Evolutionary conservation across 2,113 vertebrate species (phyloP), one percentile per base, ranked within the genome.

Genomic region (Cygnus atratus): DNA sequence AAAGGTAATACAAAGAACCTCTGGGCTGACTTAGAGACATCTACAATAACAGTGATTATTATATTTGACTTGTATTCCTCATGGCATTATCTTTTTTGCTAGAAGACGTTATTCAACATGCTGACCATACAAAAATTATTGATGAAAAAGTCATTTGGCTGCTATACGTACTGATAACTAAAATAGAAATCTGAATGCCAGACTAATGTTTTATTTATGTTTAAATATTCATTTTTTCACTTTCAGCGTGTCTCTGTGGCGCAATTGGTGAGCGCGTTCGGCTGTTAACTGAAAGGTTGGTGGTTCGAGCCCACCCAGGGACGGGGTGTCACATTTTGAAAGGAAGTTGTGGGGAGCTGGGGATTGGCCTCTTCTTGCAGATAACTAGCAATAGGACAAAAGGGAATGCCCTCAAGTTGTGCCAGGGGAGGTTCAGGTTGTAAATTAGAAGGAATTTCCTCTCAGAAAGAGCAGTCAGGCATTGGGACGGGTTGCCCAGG

Each of bases 221-320:
- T 90, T 48, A 48, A 48, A 48, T 48, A 48, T 22, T 48, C 46
- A 22, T 48, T 48, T 48, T 48, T 21, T 22, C 46, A 22, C 22
- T 48, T 48, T 48, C 59, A 65, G 37, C 26, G 26, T 18, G 97
- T 98, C 97, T 97, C 97, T 97, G 97, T 97, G 95, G 95, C 90
- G 93, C 96, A 97, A 97, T 97, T 90, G 96, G 97, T 97, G 96
- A 97, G 96, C 97, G 96, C 95, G 93, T 97, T 98, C 96, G 96
- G 96, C 97, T 97, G 97, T 98, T 98, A 98, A 98, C 97, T 93
- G 97, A 98, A 97, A 98, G 96, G 97, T 98, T 98, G 97, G 97
- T 98, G 97, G 96, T 97, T 98, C 97, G 95, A 98, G 96, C 97
- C 97, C 97, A 97, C 95, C 97, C 97, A 97, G 97, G 97, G 96